Evolutionary conservation across 2,888 invertebrate species (phyloP).

Genomic region (Parasteatoda lunata): DNA sequence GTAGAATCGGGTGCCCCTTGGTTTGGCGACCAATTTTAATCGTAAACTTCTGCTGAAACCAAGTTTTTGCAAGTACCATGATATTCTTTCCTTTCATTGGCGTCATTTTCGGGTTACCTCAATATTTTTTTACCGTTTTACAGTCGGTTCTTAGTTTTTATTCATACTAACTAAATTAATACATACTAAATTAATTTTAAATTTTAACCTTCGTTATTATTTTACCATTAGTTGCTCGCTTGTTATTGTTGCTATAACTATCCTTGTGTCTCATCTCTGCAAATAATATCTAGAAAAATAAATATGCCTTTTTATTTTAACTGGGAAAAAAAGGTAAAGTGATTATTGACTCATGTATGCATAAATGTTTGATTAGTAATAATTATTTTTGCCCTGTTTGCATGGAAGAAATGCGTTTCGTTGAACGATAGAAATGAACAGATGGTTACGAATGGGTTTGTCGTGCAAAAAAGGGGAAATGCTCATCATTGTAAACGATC

Average conservation of each 20-base stretch:
- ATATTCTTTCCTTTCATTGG: background rate
- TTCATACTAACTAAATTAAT: too few species aligned
- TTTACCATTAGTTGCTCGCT: background rate
- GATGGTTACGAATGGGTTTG: conserved; percentile 6
- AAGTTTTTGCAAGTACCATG: background rate
- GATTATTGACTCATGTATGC: background rate
- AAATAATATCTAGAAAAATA: background rate
- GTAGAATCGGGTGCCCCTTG: background rate
- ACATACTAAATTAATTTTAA: too few species aligned
- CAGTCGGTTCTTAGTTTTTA: too few species aligned
- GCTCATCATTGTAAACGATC: background rate
- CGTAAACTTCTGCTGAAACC: too few species aligned
- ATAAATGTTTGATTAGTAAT: conserved; percentile 10
- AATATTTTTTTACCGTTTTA: background rate
- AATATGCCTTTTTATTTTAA: background rate
- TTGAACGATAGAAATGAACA: background rate
- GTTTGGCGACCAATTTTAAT: background rate
- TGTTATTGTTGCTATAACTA: background rate
- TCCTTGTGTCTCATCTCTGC: background rate
- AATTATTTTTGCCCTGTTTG: background rate
- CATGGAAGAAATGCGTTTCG: background rate
- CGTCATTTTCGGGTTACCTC: background rate
- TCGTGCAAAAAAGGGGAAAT: background rate
- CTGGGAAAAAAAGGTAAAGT: background rate
- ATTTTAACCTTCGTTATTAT: too few species aligned